These are phyloP conservation scores for Oxyruncus cristatus DNA, from an alignment of 2,113 vertebrate genomes.

Conservation along the genomic window DNA sequence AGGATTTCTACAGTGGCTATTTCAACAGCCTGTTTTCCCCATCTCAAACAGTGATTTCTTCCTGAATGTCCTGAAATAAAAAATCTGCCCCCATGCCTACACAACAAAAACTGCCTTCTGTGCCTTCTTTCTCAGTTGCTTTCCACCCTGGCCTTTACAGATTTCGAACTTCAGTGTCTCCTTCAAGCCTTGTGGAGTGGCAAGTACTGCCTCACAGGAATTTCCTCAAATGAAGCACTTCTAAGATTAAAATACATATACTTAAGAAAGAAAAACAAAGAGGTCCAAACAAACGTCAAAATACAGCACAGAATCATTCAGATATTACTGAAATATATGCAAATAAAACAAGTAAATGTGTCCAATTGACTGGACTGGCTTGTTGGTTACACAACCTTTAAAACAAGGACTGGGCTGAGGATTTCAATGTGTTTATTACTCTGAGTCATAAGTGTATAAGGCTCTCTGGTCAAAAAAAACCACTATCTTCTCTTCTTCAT, in stretches of 20 bases:
- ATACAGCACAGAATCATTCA: neutral
- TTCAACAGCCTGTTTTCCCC: neutral
- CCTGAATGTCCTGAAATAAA: neutral
- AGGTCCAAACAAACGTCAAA: neutral
- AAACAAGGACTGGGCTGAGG: neutral
- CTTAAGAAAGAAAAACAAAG: neutral
- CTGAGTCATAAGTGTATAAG: conserved; percentile 43
- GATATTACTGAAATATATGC: neutral
- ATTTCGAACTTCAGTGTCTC: neutral
- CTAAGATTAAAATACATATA: neutral
- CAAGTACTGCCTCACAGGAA: neutral
- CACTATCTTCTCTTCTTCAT: neutral
- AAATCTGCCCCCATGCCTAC: neutral
- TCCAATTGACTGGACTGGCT: neutral
- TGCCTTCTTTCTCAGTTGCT: neutral
- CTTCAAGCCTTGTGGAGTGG: neutral
- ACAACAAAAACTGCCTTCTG: neutral
- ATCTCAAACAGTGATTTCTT: neutral
- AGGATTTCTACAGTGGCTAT: neutral
- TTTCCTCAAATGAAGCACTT: neutral
- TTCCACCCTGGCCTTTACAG: neutral
- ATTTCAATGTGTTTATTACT: conserved; percentile 18
- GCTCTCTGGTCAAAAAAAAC: conserved; percentile 43
- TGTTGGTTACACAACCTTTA: conserved; percentile 33
- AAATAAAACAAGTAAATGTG: neutral